Evolutionary conservation across 2,888 invertebrate species (phyloP).

Genomic region (Drosophila lacicola): DNA sequence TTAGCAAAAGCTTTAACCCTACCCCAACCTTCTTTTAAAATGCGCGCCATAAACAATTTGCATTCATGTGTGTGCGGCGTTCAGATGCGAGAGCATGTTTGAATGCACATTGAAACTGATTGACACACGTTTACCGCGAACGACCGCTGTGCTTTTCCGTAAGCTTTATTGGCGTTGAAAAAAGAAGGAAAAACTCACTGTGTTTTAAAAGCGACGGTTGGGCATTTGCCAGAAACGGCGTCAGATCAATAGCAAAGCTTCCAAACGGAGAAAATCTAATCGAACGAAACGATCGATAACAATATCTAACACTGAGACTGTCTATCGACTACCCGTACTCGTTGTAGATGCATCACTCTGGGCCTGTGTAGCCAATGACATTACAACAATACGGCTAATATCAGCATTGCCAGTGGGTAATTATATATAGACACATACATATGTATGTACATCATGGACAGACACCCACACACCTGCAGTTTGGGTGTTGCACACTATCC

Average conservation of each 20-base stretch:
- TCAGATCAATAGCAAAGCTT: slow-evolving; percentile 42
- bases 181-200: slow-evolving; percentile 30
- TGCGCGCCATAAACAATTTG: slow-evolving; percentile 74
- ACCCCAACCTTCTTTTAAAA: slow-evolving; percentile 65
- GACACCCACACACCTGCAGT: slow-evolving; percentile 29
- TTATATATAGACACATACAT: background rate
- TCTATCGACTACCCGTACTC: slow-evolving; percentile 30
- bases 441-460: slow-evolving; percentile 14
- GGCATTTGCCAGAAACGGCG: slow-evolving; percentile 18
- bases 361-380: background rate
- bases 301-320: slow-evolving; percentile 3
- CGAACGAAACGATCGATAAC: slow-evolving; percentile 44
- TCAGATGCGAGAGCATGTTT: slow-evolving; percentile 45
- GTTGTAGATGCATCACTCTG: slow-evolving; percentile 14
- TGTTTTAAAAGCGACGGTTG: slow-evolving; percentile 19
- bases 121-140: slow-evolving; percentile 26
- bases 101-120: slow-evolving; percentile 50
- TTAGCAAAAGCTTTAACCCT: slow-evolving; percentile 51
- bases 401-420: slow-evolving; percentile 14
- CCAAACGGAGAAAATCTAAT: slow-evolving; percentile 15
- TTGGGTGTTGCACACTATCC: slow-evolving; percentile 18
- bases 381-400: slow-evolving; percentile 36
- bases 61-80: slow-evolving; percentile 14
- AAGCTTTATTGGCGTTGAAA: slow-evolving; percentile 35
- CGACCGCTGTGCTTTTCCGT: slow-evolving; percentile 39